These are phyloP conservation scores for Pasiphila rectangulata DNA, from an alignment of 2,888 invertebrate species.

Conservation along the genomic window DNA sequence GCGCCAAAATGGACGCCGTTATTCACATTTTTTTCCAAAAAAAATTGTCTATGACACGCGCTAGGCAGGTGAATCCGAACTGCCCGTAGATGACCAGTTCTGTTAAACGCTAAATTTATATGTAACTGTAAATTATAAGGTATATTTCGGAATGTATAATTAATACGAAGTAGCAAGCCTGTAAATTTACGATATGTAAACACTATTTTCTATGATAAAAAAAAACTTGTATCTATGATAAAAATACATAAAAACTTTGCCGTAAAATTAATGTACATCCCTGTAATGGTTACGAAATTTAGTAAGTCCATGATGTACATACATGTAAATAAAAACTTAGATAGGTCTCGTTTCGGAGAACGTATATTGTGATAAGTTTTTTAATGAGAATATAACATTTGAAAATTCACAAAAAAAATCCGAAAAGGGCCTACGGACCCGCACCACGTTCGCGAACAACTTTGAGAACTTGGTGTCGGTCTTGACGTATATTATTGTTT, in stretches of 20 bases:
- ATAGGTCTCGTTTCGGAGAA: slow-evolving; percentile 54
- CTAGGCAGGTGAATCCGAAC: slow-evolving; percentile 32
- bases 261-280: slow-evolving; percentile 19
- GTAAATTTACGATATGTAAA: slow-evolving; percentile 5
- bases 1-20: slow-evolving; percentile 74
- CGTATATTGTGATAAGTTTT: slow-evolving; percentile 58
- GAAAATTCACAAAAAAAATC: slow-evolving; percentile 59
- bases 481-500: slow-evolving; percentile 44
- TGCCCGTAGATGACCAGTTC: slow-evolving; percentile 26
- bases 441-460: slow-evolving; percentile 48
- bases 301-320: slow-evolving; percentile 59
- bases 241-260: slow-evolving; percentile 18
- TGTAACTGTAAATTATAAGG: slow-evolving; percentile 4
- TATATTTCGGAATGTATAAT: slow-evolving; percentile 6
- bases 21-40: slow-evolving; percentile 54
- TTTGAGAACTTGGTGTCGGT: slow-evolving; percentile 32
- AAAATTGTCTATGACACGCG: slow-evolving; percentile 42
- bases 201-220: slow-evolving; percentile 6
- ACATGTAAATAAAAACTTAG: slow-evolving; percentile 59
- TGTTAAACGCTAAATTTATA: slow-evolving; percentile 9
- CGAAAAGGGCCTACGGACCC: slow-evolving; percentile 61
- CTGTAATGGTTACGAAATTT: slow-evolving; percentile 42
- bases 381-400: slow-evolving; percentile 38
- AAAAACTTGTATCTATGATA: slow-evolving; percentile 6
- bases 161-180: slow-evolving; percentile 5